Conservation (phyloP, 2,888 invertebrate species). For the Arge pagana region DNA sequence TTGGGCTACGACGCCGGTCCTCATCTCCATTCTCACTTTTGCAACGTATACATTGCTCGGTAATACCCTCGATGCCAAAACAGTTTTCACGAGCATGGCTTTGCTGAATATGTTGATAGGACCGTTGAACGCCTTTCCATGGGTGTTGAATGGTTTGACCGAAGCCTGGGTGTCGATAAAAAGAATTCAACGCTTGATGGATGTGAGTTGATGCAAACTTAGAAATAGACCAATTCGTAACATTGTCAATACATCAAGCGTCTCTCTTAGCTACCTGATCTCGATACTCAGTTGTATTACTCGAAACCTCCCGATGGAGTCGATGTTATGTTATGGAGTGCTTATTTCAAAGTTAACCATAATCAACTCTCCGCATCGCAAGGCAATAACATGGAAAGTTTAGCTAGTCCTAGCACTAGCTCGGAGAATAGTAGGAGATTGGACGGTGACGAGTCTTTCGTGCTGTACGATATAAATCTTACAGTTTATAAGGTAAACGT, state of each 20-base stretch:
- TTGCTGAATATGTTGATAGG: slow-evolving; percentile 94
- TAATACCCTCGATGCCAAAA: slow-evolving; percentile 81
- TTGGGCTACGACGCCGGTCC: slow-evolving; percentile 97
- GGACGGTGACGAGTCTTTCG: slow-evolving; percentile 48
- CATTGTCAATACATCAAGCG: not conserved
- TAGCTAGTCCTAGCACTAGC: slow-evolving; percentile 29
- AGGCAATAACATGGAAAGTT: slow-evolving; percentile 18
- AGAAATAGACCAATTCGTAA: not conserved
- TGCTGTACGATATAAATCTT: slow-evolving; percentile 55
- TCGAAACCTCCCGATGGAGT: slow-evolving; percentile 40
- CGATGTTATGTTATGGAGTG: slow-evolving; percentile 44
- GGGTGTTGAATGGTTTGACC: slow-evolving; percentile 95
- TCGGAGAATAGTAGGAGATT: slow-evolving; percentile 37
- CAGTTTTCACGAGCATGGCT: slow-evolving; percentile 92
- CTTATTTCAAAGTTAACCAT: slow-evolving; percentile 36
- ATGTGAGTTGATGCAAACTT: slow-evolving; percentile 62
- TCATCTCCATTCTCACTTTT: slow-evolving; percentile 85
- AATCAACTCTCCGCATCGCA: slow-evolving; percentile 16
- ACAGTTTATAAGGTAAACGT: slow-evolving; percentile 57
- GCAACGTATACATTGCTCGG: slow-evolving; percentile 78
- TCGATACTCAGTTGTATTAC: slow-evolving; percentile 69
- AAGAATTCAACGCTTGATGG: slow-evolving; percentile 80
- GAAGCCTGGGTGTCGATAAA: slow-evolving; percentile 95
- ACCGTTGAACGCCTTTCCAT: slow-evolving; percentile 96
- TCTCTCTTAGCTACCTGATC: slow-evolving; percentile 64